Base-by-base conservation (phyloP, 2,888 invertebrate species). In the Eristalis arbustorum region DNA sequence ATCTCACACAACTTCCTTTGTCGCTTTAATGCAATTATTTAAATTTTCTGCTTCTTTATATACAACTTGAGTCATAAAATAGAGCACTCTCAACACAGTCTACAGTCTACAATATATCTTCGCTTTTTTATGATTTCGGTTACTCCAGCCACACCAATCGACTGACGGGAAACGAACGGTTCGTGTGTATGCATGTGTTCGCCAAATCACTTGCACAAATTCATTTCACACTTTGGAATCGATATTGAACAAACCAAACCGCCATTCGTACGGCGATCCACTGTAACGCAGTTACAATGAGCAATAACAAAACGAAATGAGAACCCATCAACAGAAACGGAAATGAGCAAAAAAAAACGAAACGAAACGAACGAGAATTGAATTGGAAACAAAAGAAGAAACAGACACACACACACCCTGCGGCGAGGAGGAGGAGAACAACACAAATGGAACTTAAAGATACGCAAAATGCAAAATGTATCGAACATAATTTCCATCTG, bases 401-500 rank as follows among this genome's bases (percentile, higher is more conserved):
- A n/a, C 28, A 31, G 0, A 31, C 31, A 31, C 31, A 31, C 8
- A 31, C 31, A 31, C 4, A 31, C 31, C 8, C 8, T 31, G 31
- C 31, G 31, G 31, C 31, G 31, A 6, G 31, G 6, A 10, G 8
- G 31, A 31, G 31, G 8, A 31, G 49, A 64, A 59, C 59, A 57
- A 67, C 23, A 42, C 63, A 31, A 68, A 63, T 23, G 57, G 49
- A 72, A 71, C 42, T 67, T 11, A 72, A 57, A 66, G 37, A 59
- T 10, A 63, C 13, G 42, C 13, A 69, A 28, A 72, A 73, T 76
- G 72, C 74, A 75, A 74, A 82, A 63, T 82, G 72, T 82, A 31
- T 77, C 42, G 63, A 75, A 63, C 74, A 87, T 83, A 87, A 85
- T 81, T 85, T 81, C 87, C 75, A 71, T 78, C 71, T 66, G 73